Conservation (phyloP, 2,797 vertebrate species). For the Catharus ustulatus region DNA sequence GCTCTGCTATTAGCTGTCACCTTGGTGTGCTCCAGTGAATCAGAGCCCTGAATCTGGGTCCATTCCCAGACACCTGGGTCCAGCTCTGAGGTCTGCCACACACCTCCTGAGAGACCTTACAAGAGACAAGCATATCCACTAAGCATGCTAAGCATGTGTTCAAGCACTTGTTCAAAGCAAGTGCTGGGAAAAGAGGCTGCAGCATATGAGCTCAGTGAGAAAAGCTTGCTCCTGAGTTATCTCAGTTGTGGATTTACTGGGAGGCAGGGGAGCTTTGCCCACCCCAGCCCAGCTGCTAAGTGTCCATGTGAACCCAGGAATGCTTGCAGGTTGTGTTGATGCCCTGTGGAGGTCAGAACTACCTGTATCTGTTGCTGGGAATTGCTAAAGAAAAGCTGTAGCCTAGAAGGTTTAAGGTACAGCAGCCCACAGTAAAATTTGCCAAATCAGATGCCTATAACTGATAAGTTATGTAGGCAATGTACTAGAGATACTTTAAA, state of each 20-base stretch:
- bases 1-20: not conserved
- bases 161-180: not conserved
- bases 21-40: not conserved
- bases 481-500: not conserved
- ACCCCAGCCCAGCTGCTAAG: not conserved
- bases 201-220: not conserved
- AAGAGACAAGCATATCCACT: not conserved
- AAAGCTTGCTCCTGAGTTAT: not conserved
- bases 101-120: not conserved
- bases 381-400: not conserved
- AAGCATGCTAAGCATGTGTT: not conserved
- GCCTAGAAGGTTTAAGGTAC: not conserved
- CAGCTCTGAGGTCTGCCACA: not conserved
- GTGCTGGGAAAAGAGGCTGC: not conserved
- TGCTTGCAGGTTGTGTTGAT: not conserved
- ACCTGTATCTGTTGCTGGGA: not conserved
- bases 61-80: not conserved
- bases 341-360: not conserved
- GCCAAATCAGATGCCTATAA: not conserved
- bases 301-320: accelerated
- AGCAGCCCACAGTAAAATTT: not conserved
- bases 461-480: not conserved
- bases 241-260: not conserved
- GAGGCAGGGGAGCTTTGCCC: not conserved
- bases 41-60: not conserved